These are phyloP conservation scores for Hippotragus niger DNA, from an alignment of 2,113 vertebrate species.

Conservation along the genomic window DNA sequence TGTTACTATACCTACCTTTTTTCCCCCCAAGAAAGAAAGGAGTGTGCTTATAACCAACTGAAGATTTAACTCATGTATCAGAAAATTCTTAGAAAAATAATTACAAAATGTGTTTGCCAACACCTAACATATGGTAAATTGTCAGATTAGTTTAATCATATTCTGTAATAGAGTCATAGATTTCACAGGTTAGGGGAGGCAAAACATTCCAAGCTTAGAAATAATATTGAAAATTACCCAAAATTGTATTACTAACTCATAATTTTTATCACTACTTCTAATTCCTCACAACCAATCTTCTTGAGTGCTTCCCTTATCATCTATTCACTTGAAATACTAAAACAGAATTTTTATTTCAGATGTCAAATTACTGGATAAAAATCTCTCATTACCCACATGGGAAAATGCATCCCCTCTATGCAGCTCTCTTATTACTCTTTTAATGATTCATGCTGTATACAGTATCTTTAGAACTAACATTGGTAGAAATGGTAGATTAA, in stretches of 20 bases:
- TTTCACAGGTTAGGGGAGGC: background rate
- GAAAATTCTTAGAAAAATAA: background rate
- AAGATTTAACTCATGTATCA: background rate
- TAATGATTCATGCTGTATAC: background rate
- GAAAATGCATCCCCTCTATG: background rate
- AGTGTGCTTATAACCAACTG: background rate
- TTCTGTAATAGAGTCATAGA: background rate
- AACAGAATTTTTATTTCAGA: background rate
- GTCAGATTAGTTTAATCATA: background rate
- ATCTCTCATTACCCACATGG: background rate
- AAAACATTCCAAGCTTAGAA: background rate
- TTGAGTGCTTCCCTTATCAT: background rate
- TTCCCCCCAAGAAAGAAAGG: background rate
- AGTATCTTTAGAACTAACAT: background rate
- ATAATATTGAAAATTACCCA: constrained; percentile 4
- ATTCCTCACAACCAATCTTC: background rate
- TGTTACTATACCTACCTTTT: background rate
- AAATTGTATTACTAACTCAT: constrained; percentile 12
- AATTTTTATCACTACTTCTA: background rate
- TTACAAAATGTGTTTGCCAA: background rate
- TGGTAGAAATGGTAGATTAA: background rate
- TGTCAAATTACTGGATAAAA: background rate
- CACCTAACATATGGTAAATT: background rate
- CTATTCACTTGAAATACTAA: background rate
- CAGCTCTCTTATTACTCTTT: background rate